These are phyloP conservation scores for Melanerpes aurifrons DNA, from an alignment of 2,113 vertebrate genomes.

Conservation along the genomic window DNA sequence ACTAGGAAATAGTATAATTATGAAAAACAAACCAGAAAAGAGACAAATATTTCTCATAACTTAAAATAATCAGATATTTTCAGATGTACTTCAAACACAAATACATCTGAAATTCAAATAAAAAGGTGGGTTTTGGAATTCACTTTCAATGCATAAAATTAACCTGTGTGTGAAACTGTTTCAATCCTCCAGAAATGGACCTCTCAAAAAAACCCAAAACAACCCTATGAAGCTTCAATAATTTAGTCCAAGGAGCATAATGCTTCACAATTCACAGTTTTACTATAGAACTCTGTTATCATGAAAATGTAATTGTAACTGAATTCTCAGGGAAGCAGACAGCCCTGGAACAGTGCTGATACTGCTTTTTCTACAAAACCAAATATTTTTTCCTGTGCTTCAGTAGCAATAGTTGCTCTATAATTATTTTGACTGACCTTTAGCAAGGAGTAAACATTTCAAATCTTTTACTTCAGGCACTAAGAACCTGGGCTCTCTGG, in stretches of 20 bases:
- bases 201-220: neutral
- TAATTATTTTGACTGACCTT: slow-evolving; percentile 9
- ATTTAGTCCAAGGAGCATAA: neutral
- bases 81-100: neutral
- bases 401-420: neutral
- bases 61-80: neutral
- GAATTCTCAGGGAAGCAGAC: neutral
- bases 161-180: neutral
- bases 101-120: slow-evolving; percentile 5
- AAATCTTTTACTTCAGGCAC: neutral
- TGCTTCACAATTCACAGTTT: neutral
- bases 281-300: neutral
- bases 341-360: neutral
- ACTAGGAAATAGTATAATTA: neutral
- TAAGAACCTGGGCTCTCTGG: neutral
- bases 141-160: neutral
- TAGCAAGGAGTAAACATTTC: neutral
- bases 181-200: neutral
- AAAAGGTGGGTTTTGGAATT: slow-evolving; percentile 1
- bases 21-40: neutral
- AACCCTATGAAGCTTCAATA: neutral
- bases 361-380: neutral
- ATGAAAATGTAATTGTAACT: neutral
- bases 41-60: neutral
- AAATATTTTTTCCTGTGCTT: neutral